phyloP scores from a whole-genome alignment of 2,113 vertebrate genomes.

The Plectropomus leopardus region DNA sequence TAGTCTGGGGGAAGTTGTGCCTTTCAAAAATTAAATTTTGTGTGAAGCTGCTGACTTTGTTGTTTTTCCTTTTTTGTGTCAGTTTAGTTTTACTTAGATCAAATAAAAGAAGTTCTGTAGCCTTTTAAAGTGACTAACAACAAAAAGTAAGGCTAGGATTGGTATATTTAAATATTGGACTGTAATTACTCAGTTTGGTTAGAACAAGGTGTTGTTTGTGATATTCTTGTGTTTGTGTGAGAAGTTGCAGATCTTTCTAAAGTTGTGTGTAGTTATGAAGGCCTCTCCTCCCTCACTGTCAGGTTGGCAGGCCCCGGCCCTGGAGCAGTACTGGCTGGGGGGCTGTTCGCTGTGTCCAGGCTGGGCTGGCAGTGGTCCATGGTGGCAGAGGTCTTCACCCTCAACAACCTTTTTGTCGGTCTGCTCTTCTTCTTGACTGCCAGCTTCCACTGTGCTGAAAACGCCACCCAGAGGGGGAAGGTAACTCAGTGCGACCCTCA shows the following conservation, averaged over 20 bases:
- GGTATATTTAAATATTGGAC: background rate
- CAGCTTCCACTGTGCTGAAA: conserved; percentile 88
- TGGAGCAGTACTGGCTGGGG: conserved; percentile 93
- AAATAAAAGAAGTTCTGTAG: conserved; percentile 36
- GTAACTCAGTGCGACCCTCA: conserved; percentile 78
- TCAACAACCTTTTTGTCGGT: conserved; percentile 97
- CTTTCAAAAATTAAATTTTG: conserved; percentile 39
- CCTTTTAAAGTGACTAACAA: background rate
- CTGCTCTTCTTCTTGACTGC: conserved; percentile 91
- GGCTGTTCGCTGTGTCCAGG: conserved; percentile 93
- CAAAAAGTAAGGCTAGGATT: background rate
- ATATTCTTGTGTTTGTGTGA: background rate
- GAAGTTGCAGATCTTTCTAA: background rate
- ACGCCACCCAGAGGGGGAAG: conserved; percentile 90
- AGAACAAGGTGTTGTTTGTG: background rate
- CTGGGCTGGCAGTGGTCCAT: conserved; percentile 98
- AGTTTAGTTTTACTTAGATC: conserved; percentile 17
- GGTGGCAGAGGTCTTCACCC: conserved; percentile 95
- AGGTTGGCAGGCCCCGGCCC: conserved; percentile 92
- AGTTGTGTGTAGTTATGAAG: background rate
- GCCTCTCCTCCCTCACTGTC: conserved; percentile 37
- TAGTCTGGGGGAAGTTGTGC: conserved; percentile 47
- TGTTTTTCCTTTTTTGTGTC: conserved; percentile 29
- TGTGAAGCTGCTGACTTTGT: conserved; percentile 53
- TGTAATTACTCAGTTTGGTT: background rate